phyloP scores from a whole-genome alignment of 2,797 vertebrate species.

The Falco cherrug region DNA sequence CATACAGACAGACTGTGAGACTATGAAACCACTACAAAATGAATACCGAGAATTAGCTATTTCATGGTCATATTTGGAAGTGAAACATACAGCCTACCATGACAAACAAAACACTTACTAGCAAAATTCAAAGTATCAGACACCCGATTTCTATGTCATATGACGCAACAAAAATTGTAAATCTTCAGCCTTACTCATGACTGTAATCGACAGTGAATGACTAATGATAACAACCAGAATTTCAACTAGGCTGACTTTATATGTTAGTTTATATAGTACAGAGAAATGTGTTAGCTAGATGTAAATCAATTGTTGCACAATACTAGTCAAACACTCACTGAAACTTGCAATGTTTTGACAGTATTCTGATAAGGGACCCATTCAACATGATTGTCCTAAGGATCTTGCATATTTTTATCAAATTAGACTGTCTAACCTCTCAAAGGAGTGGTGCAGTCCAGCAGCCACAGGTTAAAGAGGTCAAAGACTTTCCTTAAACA shows the following conservation, averaged over 20 bases:
- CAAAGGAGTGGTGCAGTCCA: neutral
- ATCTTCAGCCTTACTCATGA: neutral
- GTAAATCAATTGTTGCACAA: neutral
- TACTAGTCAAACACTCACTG: neutral
- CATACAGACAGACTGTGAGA: neutral
- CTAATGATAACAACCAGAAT: neutral
- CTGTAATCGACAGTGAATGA: neutral
- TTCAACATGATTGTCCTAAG: neutral
- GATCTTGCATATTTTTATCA: neutral
- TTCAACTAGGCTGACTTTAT: neutral
- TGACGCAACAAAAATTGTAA: neutral
- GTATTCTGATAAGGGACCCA: too few relatives aligned
- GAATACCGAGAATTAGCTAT: neutral
- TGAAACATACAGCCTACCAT: neutral
- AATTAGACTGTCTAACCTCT: neutral
- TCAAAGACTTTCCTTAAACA: neutral
- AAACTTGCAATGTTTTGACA: neutral
- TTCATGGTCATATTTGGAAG: neutral
- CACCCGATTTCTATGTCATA: neutral
- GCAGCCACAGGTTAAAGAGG: neutral
- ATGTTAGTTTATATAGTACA: neutral
- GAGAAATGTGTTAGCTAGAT: neutral
- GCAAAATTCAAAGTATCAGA: neutral
- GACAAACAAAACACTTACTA: neutral
- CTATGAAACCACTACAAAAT: neutral